Percentiles rank a stretch among this genome's conserved stretches.
phyloP scores from a whole-genome alignment of 2,113 vertebrate species.

The Leptocoma aspasia region DNA sequence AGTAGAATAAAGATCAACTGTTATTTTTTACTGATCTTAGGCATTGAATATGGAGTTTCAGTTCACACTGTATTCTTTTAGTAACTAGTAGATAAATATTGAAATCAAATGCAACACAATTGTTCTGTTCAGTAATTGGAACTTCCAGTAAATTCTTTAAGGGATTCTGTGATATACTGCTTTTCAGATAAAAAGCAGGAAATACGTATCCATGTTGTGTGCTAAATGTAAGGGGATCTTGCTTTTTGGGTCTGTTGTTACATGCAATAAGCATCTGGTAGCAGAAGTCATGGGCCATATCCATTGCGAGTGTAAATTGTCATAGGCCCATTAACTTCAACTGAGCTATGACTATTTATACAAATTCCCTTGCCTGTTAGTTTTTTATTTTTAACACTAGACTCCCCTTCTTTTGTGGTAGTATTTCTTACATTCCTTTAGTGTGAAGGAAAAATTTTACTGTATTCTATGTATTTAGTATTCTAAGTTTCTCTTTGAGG shows the following conservation, averaged over 20 bases:
- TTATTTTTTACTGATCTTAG: background rate
- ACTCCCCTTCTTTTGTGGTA: background rate
- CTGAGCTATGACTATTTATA: slow-evolving; percentile 43
- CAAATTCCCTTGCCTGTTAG: background rate
- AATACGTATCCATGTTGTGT: background rate
- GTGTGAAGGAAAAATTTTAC: background rate
- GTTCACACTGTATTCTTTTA: background rate
- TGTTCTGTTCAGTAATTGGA: background rate
- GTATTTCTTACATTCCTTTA: background rate
- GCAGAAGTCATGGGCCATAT: background rate
- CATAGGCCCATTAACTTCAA: slow-evolving; percentile 16
- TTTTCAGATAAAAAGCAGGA: background rate
- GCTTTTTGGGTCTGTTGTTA: background rate
- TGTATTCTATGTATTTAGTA: background rate
- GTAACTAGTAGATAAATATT: background rate
- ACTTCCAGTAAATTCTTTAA: background rate
- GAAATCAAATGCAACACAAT: background rate
- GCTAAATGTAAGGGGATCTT: background rate
- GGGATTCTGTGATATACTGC: background rate
- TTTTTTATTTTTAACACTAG: background rate
- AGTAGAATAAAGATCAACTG: background rate
- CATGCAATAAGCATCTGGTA: background rate
- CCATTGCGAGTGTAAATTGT: slow-evolving; percentile 22
- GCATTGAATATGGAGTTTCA: background rate
- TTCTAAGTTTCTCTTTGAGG: background rate